Conservation (phyloP, 2,888 invertebrate species). For the Ormyrus rosae region DNA sequence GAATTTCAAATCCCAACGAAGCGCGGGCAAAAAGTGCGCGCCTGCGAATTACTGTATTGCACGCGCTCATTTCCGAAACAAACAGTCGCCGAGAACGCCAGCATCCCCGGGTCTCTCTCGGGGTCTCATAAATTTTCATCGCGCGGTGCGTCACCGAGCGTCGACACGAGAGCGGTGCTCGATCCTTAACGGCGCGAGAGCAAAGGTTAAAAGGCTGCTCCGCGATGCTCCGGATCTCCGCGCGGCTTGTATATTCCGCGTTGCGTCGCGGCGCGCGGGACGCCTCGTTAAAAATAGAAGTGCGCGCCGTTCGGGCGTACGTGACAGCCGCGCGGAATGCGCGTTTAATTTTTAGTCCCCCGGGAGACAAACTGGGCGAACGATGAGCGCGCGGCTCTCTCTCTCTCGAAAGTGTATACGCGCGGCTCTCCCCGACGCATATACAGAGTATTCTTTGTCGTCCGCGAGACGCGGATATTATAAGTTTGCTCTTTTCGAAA, state of each 20-base stretch:
- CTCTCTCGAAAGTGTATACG: neutral
- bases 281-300: constrained; percentile 49
- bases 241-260: no score
- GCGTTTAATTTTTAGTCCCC: constrained; percentile 37
- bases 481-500: no score
- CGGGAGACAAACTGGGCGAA: constrained; percentile 2
- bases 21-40: neutral
- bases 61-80: constrained; percentile 31
- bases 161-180: neutral
- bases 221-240: no score
- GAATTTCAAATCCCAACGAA: constrained; percentile 6
- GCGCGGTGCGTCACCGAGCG: neutral
- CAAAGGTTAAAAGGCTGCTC: neutral
- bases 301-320: constrained; percentile 23
- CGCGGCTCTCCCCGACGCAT: neutral
- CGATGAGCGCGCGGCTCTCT: neutral
- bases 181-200: neutral
- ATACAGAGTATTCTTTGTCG: constrained; percentile 28
- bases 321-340: constrained; percentile 44
- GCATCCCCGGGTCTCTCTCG: neutral
- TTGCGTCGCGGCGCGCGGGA: neutral
- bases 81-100: constrained; percentile 1
- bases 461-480: no score
- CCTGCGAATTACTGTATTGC: neutral
- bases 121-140: constrained; percentile 46